Percentiles rank a stretch among this genome's conserved stretches.
These are phyloP conservation scores for Bos indicus DNA, from an alignment of 2,113 vertebrate species.

Conservation along the genomic window DNA sequence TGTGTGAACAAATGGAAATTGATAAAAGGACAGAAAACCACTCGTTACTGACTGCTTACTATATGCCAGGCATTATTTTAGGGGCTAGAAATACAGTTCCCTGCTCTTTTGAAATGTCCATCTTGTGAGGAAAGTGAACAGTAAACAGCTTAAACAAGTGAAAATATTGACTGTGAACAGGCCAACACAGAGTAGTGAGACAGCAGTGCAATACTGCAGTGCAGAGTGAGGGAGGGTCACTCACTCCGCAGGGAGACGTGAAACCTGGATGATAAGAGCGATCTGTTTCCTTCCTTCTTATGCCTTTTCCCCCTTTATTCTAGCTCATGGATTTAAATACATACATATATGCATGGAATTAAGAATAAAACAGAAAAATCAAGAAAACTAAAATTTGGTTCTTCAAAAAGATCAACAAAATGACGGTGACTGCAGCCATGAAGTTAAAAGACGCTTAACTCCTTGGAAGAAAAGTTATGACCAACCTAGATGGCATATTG, in stretches of 20 bases:
- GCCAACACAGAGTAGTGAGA: neutral
- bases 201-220: neutral
- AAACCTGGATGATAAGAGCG: neutral
- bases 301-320: neutral
- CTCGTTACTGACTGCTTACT: neutral
- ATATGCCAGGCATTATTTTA: neutral
- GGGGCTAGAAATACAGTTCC: neutral
- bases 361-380: neutral
- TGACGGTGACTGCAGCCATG: no score
- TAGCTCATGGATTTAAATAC: neutral
- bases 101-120: neutral
- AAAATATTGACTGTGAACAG: neutral
- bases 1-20: neutral
- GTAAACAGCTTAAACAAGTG: neutral
- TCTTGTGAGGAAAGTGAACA: neutral
- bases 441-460: no score
- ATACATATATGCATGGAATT: neutral
- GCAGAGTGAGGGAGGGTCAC: neutral
- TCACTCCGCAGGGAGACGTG: neutral
- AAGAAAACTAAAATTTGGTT: neutral
- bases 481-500: no score
- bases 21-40: neutral
- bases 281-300: neutral
- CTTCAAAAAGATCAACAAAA: neutral
- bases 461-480: no score